phyloP scores from a whole-genome alignment of 2,888 invertebrate genomes.

The Drosophila sordidapex region DNA sequence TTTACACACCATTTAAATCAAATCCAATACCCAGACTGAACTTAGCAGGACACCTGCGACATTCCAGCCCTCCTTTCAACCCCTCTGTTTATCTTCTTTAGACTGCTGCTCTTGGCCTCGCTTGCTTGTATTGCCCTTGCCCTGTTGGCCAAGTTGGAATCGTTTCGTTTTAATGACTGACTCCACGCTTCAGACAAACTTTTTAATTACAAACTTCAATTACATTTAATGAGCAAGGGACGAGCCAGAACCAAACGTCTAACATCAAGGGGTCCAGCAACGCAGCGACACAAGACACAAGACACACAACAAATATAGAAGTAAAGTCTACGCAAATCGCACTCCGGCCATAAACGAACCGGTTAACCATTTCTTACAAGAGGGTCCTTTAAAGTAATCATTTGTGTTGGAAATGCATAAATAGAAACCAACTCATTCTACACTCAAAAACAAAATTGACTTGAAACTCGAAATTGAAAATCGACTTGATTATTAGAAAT shows the following conservation, averaged over 20 bases:
- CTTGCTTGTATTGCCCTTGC: conserved; percentile 48
- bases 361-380: conserved; percentile 4
- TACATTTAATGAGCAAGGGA: conserved; percentile 75
- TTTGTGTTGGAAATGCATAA: not conserved
- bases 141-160: conserved; percentile 56
- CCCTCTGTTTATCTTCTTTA: not conserved
- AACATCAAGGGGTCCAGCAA: conserved; percentile 25
- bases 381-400: not conserved
- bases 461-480: not conserved
- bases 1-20: conserved; percentile 81
- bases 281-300: not conserved
- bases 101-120: not conserved
- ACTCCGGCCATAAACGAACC: conserved; percentile 15
- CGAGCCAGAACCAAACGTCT: conserved; percentile 49
- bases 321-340: conserved; percentile 4
- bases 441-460: not conserved
- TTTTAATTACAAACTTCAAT: conserved; percentile 81
- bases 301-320: conserved; percentile 2
- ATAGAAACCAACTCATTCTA: not conserved
- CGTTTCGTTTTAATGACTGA: conserved; percentile 78
- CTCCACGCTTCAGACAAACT: conserved; percentile 69
- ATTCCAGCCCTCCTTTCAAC: not conserved
- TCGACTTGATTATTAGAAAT: not conserved
- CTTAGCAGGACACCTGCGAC: conserved; percentile 25
- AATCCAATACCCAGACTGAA: conserved; percentile 55